Conservation (phyloP, 2,113 vertebrate genomes). For the Oophaga pumilio region DNA sequence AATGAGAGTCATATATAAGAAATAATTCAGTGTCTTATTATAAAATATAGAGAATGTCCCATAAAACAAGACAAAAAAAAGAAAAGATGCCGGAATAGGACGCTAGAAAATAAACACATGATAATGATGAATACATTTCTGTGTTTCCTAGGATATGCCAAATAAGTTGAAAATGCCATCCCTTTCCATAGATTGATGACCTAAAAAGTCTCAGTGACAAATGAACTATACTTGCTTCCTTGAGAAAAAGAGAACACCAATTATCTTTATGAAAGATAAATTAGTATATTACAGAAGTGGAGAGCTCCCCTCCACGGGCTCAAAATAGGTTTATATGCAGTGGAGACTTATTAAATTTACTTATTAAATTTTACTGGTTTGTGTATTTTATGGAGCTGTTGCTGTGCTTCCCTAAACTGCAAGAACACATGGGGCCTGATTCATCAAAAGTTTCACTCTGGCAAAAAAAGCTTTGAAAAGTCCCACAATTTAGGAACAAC, state of each 20-base stretch:
- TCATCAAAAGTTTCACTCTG: too few relatives aligned
- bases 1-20: background rate
- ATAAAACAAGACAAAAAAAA: background rate
- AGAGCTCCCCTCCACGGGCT: background rate
- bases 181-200: conserved; percentile 52
- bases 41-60: background rate
- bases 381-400: background rate
- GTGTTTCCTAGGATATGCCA: conserved; percentile 34
- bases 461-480: too few relatives aligned
- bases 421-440: background rate
- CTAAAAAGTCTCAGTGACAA: conserved; percentile 51
- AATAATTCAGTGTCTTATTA: background rate
- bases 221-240: conserved; percentile 37
- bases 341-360: background rate
- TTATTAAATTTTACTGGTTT: background rate
- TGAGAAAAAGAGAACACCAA: conserved; percentile 51
- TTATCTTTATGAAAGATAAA: conserved; percentile 53
- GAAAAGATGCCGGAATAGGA: background rate
- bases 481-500: too few relatives aligned
- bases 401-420: background rate
- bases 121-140: conserved; percentile 3
- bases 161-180: conserved; percentile 23
- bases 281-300: conserved; percentile 22
- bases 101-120: conserved; percentile 9
- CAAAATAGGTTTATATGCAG: background rate